Conservation (phyloP, 2,888 invertebrate species). For the Sphaeridia pumilis region DNA sequence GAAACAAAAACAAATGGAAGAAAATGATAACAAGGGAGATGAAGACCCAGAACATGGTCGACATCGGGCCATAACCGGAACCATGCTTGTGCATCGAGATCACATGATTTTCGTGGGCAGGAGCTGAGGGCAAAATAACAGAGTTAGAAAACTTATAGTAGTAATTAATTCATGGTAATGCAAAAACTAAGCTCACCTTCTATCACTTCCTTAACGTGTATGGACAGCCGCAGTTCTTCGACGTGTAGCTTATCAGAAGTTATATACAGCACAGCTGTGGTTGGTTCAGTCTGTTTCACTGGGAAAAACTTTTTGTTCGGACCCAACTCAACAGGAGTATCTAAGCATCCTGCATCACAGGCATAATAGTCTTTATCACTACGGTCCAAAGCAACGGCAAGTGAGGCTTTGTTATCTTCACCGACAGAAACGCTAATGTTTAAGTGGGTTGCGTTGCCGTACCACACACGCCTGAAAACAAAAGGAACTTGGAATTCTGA, state of each 20-base stretch:
- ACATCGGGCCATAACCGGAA: slow-evolving; percentile 75
- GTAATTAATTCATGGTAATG: not conserved
- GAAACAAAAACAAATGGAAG: slow-evolving; percentile 85
- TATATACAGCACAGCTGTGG: slow-evolving; percentile 80
- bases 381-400: slow-evolving; percentile 63
- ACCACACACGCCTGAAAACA: slow-evolving; percentile 60
- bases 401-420: slow-evolving; percentile 68
- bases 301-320: slow-evolving; percentile 61
- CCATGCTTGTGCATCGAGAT: slow-evolving; percentile 85
- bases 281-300: slow-evolving; percentile 77
- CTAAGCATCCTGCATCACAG: slow-evolving; percentile 88
- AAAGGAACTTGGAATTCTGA: too few species aligned
- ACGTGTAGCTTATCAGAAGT: slow-evolving; percentile 81
- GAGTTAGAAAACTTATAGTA: not conserved
- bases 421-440: slow-evolving; percentile 76
- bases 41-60: slow-evolving; percentile 83
- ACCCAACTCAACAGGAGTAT: slow-evolving; percentile 62
- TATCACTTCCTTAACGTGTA: slow-evolving; percentile 70
- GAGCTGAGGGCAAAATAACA: slow-evolving; percentile 48
- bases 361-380: slow-evolving; percentile 75
- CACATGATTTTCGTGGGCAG: slow-evolving; percentile 79
- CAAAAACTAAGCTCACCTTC: too few species aligned
- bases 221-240: slow-evolving; percentile 77
- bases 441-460: slow-evolving; percentile 72
- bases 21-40: slow-evolving; percentile 74